Base-by-base conservation (phyloP, 2,797 vertebrate species). In the Molossus molossus region DNA sequence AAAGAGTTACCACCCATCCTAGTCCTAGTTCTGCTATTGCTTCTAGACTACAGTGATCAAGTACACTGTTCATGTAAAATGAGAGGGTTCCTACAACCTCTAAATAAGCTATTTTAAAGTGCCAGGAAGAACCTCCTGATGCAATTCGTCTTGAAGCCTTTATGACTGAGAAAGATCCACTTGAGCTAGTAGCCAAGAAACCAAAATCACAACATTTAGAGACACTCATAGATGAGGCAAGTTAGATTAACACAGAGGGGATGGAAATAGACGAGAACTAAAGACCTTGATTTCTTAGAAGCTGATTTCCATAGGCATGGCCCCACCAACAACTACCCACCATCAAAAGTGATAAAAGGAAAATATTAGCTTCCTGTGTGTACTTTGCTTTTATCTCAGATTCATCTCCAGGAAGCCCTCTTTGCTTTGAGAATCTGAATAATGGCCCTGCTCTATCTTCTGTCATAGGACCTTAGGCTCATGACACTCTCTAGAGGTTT, bases 371-470 rank as follows among this genome's bases (percentile, higher is more conserved):
- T 94, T 96, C 94, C 77, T 77, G 87, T 79, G 50, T 81, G 67
- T 57, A 55, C 64, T 82, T 87, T 87, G 87, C 77, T 88, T 95
- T 95, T 90, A 85, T 92, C 48, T 83, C 75, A 76, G 57, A 37
- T 86, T 96, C 86, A 73, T 79, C 67, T 95, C 88, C 85, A 94
- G 95, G 87, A 96, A 96, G 85, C 3, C 45, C 80, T 86, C 79
- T 69, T 75, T 60, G 14, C 72, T 53, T 73, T 0, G 1, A 80
- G 48, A 77, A 55, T 82, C 77, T 92, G 81, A 90, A 25, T 77
- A 69, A 87, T 58, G 77, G 72, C 57, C 72, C 33, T 29, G 33
- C 50, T 48, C 62, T 88, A 33, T 85, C 50, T 40, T 62, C 55
- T 84, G 72, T 88, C 21, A 53, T 33, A 60, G 67, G n/a, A 70